Conservation (phyloP, 2,888 invertebrate genomes). For the Acrocera orbiculus region DNA sequence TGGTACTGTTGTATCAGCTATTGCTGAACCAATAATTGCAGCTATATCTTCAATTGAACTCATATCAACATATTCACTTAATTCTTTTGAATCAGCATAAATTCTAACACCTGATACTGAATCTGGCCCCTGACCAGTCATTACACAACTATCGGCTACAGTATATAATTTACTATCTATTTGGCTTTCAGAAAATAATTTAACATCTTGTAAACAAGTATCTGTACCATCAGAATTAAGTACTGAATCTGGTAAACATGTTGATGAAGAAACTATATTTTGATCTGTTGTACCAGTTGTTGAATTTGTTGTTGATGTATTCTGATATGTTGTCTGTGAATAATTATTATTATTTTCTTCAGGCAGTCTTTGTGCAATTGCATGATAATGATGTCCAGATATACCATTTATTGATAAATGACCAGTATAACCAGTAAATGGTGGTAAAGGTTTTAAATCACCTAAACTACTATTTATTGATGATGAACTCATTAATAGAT, state of each 20-base stretch:
- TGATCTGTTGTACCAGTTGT: constrained; percentile 36
- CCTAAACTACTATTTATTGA: constrained; percentile 44
- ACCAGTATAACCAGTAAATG: constrained; percentile 72
- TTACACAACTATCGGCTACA: constrained; percentile 33
- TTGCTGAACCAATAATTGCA: constrained; percentile 73
- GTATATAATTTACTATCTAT: constrained; percentile 36
- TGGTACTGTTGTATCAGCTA: constrained; percentile 76
- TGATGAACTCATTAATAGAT: constrained; percentile 37
- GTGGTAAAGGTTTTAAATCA: constrained; percentile 70
- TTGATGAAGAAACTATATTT: constrained; percentile 57
- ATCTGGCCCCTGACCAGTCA: constrained; percentile 37
- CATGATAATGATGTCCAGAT: constrained; percentile 72
- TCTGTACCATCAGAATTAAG: constrained; percentile 32
- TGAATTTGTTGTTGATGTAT: constrained; percentile 11
- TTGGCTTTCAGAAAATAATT: constrained; percentile 39
- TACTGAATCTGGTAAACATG: constrained; percentile 45
- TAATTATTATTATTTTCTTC: constrained; percentile 61
- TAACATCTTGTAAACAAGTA: constrained; percentile 39
- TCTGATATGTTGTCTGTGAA: constrained; percentile 39
- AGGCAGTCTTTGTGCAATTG: constrained; percentile 58
- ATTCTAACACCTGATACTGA: constrained; percentile 38
- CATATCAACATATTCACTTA: constrained; percentile 39
- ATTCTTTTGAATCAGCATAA: constrained; percentile 27
- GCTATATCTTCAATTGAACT: constrained; percentile 68
- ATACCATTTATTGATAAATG: constrained; percentile 76